phyloP scores from a whole-genome alignment of 2,797 vertebrate species.

The Falco rusticolus region DNA sequence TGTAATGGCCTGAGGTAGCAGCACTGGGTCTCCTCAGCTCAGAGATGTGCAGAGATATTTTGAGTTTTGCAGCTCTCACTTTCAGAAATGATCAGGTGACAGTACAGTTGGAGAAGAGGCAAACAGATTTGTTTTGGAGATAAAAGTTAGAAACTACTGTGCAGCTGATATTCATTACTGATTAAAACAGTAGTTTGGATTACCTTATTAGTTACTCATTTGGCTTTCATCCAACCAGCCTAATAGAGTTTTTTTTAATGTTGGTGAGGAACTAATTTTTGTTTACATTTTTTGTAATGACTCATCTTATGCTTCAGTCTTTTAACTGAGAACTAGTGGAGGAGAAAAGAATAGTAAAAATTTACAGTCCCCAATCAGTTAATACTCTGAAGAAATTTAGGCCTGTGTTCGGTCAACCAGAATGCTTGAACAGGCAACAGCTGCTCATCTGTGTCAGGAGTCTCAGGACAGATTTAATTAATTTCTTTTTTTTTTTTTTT shows the following conservation, averaged over 20 bases:
- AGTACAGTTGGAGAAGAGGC: not conserved
- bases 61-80: not conserved
- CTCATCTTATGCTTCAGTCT: not conserved
- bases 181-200: not conserved
- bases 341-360: not conserved
- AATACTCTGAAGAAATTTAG: conserved; percentile 19
- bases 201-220: not conserved
- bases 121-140: conserved; percentile 16
- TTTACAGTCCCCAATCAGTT: not conserved
- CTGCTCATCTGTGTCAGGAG: not conserved
- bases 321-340: not conserved
- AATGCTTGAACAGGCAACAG: not conserved
- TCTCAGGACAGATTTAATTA: conserved; percentile 52
- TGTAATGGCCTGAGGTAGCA: not conserved
- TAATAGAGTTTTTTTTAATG: not conserved
- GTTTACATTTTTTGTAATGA: conserved; percentile 7
- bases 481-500: not conserved
- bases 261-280: not conserved
- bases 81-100: not conserved
- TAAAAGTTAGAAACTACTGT: not conserved
- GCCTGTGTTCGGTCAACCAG: not conserved
- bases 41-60: not conserved
- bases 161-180: not conserved
- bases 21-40: not conserved
- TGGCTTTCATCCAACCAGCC: not conserved